These are phyloP conservation scores for Tiaroga cobitis DNA, from an alignment of 2,797 vertebrate genomes.

Conservation along the genomic window DNA sequence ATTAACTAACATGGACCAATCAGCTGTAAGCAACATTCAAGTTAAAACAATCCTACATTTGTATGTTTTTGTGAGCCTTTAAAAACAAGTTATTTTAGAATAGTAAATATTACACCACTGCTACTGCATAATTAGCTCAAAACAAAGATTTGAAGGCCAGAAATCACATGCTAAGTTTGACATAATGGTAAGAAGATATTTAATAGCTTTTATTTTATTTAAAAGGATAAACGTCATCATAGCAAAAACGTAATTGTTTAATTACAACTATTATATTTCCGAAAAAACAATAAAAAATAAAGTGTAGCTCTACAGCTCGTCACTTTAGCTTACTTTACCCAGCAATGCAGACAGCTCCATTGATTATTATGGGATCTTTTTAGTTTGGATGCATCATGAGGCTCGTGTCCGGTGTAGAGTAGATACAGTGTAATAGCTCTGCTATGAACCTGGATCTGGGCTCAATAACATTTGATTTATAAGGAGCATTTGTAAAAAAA, in stretches of 20 bases:
- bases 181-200: background rate
- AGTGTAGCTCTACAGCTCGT: background rate
- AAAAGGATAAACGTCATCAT: background rate
- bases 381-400: background rate
- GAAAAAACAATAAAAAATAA: background rate
- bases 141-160: background rate
- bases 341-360: background rate
- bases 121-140: background rate
- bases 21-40: background rate
- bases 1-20: background rate
- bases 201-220: background rate
- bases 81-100: background rate
- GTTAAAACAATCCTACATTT: background rate
- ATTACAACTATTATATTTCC: background rate
- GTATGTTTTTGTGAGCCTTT: background rate
- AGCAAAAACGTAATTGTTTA: background rate
- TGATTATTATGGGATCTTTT: background rate
- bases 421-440: background rate
- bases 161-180: background rate
- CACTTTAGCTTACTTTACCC: background rate
- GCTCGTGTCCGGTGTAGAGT: background rate
- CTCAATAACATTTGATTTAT: background rate
- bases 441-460: background rate
- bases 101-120: background rate
- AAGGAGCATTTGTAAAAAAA: background rate